A percentile compares a stretch with the other conserved stretches of the same genome.
Conservation (phyloP, 2,888 invertebrate species). For the Apodemia zela region DNA sequence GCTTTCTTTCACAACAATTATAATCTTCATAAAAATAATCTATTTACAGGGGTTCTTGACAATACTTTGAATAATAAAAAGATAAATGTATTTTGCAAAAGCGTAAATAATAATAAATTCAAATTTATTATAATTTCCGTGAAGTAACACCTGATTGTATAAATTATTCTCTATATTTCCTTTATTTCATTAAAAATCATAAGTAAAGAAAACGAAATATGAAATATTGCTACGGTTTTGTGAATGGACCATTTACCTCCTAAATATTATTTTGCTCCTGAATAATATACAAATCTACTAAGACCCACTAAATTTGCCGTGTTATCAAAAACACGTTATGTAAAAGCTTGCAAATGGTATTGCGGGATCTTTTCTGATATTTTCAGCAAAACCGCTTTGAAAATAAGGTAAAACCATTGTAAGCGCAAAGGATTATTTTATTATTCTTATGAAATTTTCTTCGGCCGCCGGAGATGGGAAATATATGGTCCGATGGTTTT, state of each 20-base stretch:
- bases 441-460: conserved; percentile 45
- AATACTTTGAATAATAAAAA: no score
- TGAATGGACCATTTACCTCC: neutral
- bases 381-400: conserved; percentile 38
- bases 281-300: conserved; percentile 3
- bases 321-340: conserved; percentile 11
- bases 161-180: neutral
- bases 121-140: no score
- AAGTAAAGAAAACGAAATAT: neutral
- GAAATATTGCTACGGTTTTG: neutral
- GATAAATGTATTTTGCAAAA: no score
- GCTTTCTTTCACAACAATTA: no score
- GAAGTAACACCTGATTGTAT: no score
- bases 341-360: conserved; percentile 31
- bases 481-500: conserved; percentile 30
- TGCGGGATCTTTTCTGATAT: conserved; percentile 39
- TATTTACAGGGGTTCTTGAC: no score
- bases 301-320: conserved; percentile 12
- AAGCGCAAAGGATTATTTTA: conserved; percentile 45
- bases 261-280: neutral
- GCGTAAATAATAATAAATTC: no score
- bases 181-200: neutral
- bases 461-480: conserved; percentile 28
- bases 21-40: no score
- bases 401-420: conserved; percentile 42